A percentile compares a stretch with the other conserved stretches of the same genome.
These are phyloP conservation scores for Mythimna albipuncta DNA, from an alignment of 2,888 invertebrate genomes.

Conservation along the genomic window DNA sequence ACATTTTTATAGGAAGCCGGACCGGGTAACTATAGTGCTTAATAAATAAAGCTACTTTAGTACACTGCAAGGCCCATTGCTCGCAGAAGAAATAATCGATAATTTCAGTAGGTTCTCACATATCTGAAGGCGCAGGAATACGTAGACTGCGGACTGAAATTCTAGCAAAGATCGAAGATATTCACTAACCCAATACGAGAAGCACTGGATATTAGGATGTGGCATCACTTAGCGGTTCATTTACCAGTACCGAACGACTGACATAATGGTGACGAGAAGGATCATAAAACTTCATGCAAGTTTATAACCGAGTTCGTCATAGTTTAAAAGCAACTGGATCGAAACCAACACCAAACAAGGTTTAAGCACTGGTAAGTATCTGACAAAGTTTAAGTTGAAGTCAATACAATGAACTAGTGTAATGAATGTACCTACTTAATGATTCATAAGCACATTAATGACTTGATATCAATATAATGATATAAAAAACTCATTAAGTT, in stretches of 20 bases:
- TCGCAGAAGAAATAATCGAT: too few relatives aligned
- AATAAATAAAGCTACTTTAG: too few relatives aligned
- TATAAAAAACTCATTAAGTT: slow-evolving; percentile 36
- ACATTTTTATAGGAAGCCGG: too few relatives aligned
- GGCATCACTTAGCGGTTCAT: too few relatives aligned
- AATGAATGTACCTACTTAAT: background rate
- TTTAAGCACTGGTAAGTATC: background rate
- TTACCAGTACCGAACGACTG: background rate
- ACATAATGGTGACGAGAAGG: background rate
- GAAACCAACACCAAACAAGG: background rate
- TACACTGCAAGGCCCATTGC: too few relatives aligned
- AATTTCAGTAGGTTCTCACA: too few relatives aligned
- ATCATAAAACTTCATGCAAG: background rate
- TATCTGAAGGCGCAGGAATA: too few relatives aligned
- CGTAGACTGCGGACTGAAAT: too few relatives aligned
- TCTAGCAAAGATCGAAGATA: too few relatives aligned
- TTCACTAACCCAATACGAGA: too few relatives aligned
- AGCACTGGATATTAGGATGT: too few relatives aligned
- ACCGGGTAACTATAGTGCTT: too few relatives aligned
- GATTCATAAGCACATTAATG: slow-evolving; percentile 2
- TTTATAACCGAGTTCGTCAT: background rate
- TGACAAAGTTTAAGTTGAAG: slow-evolving; percentile 10
- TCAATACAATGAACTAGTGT: slow-evolving; percentile 13
- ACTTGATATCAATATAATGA: slow-evolving; percentile 27
- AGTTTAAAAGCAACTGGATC: background rate